Evolutionary conservation across 2,113 vertebrate species (phyloP).

Genomic region (Laticauda laticaudata): DNA sequence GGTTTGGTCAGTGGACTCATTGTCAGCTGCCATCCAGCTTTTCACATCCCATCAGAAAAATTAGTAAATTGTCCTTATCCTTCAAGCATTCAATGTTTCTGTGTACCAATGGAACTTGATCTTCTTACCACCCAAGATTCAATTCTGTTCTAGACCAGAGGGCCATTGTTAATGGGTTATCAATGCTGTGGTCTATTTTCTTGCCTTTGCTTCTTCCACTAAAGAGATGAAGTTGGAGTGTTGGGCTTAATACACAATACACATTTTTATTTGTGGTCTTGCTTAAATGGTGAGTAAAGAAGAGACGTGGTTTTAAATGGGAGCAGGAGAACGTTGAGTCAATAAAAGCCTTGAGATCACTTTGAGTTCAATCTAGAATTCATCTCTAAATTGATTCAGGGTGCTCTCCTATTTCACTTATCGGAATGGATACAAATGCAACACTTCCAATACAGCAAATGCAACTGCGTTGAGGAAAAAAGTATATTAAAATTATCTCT

Average conservation of each 20-base stretch:
- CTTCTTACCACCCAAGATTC: background rate
- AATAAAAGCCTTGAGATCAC: background rate
- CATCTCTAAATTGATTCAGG: background rate
- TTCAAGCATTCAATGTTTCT: conserved; percentile 23
- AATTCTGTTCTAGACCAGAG: background rate
- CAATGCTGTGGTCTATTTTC: background rate
- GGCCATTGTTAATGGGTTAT: rapidly evolving
- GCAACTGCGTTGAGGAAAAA: background rate
- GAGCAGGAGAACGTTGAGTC: background rate
- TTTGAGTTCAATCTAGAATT: background rate
- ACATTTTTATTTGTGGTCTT: background rate
- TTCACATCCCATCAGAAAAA: conserved; percentile 53
- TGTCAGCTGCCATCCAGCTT: conserved; percentile 51
- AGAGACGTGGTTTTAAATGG: background rate
- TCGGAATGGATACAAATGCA: background rate
- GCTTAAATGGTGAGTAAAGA: background rate
- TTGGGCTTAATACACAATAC: background rate
- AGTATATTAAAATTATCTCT: background rate
- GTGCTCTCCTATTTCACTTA: background rate
- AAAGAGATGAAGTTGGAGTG: background rate
- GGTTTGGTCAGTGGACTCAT: conserved; percentile 52
- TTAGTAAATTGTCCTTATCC: conserved; percentile 14
- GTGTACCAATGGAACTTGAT: background rate
- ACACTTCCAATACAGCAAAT: background rate
- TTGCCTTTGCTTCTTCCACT: background rate